Conservation (phyloP, 2,113 vertebrate species). For the Actinemys pallida region DNA sequence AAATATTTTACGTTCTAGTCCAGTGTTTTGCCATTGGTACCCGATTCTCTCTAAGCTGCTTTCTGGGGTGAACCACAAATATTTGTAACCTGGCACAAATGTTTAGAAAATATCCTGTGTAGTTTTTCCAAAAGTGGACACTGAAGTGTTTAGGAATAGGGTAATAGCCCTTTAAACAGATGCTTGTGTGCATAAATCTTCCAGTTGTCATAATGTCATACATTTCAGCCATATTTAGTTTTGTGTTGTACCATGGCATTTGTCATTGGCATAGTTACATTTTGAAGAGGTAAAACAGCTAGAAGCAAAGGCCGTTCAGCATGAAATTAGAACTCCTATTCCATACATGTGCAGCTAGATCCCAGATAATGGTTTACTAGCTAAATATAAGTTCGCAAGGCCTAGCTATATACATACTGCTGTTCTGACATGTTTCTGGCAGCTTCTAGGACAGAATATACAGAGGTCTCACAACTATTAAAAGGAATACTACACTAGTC, state of each 20-base stretch:
- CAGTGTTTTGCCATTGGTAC: background rate
- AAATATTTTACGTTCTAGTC: background rate
- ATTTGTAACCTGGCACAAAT: background rate
- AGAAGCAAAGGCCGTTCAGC: too few relatives aligned
- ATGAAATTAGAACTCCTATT: too few relatives aligned
- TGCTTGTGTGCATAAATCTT: background rate
- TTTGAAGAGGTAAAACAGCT: too few relatives aligned
- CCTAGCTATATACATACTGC: background rate
- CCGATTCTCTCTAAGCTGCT: background rate
- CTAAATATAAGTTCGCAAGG: too few relatives aligned
- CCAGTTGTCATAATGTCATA: background rate
- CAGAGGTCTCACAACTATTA: background rate
- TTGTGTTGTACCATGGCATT: background rate
- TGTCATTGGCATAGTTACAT: background rate
- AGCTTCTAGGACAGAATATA: background rate
- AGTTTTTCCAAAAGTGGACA: background rate
- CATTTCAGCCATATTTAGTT: background rate
- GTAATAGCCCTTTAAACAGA: background rate
- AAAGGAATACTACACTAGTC: background rate
- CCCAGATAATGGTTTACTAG: too few relatives aligned
- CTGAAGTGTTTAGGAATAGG: background rate
- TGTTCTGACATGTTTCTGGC: background rate
- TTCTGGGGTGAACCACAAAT: background rate
- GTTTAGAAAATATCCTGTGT: background rate
- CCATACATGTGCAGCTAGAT: too few relatives aligned